A percentile compares a stretch with the other conserved stretches of the same genome.
These are phyloP conservation scores for Mormyrops attenuatus DNA, from an alignment of 2,797 vertebrate genomes.

Conservation along the genomic window DNA sequence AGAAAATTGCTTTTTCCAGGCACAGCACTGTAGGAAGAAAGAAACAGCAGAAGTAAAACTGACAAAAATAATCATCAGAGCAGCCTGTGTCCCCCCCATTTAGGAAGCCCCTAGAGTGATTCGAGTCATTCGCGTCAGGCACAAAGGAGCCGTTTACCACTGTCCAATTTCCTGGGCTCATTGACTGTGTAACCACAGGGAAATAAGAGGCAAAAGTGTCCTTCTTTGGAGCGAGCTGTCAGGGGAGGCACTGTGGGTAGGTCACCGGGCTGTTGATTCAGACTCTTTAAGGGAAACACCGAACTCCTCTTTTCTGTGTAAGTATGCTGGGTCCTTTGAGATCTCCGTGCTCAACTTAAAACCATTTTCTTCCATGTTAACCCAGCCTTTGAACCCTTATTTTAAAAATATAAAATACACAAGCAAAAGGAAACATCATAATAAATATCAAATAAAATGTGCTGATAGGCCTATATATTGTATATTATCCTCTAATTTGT, in stretches of 20 bases:
- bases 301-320: not conserved
- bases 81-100: conserved; percentile 30
- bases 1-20: conserved; percentile 41
- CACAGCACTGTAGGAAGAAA: conserved; percentile 25
- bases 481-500: not conserved
- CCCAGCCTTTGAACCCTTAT: not conserved
- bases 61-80: conserved; percentile 47
- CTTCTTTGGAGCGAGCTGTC: conserved; percentile 41
- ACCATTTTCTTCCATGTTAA: not conserved
- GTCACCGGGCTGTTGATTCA: conserved; percentile 36
- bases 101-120: conserved; percentile 42
- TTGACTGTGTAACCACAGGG: conserved; percentile 55
- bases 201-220: conserved; percentile 45
- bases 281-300: not conserved
- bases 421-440: not conserved
- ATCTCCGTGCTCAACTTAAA: not conserved
- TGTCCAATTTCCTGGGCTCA: conserved; percentile 54
- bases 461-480: not conserved
- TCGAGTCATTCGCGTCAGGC: conserved; percentile 41
- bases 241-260: conserved; percentile 25
- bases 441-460: not conserved
- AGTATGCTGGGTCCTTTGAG: not conserved
- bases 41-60: conserved; percentile 40
- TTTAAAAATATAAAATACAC: not conserved
- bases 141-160: conserved; percentile 42